Conservation (phyloP, 2,888 invertebrate species). For the Sepiola atlantica region DNA sequence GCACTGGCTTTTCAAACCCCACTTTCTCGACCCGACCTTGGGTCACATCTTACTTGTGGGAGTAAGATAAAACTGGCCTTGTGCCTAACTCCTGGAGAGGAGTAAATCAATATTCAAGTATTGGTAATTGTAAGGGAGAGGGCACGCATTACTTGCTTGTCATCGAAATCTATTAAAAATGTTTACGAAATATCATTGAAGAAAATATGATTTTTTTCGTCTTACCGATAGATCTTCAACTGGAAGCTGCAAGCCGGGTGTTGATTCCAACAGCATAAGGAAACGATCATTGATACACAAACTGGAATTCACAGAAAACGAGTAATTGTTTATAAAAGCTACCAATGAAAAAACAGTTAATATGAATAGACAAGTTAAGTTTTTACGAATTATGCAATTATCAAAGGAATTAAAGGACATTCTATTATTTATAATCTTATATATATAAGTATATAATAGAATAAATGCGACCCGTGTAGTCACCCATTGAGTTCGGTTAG, state of each 20-base stretch:
- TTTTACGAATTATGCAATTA: no score
- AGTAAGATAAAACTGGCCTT: no score
- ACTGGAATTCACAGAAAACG: background rate
- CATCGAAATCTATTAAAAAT: background rate
- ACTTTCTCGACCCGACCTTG: no score
- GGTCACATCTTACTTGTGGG: no score
- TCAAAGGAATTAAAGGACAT: no score
- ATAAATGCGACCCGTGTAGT: background rate
- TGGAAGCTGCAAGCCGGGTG: background rate
- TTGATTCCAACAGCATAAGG: slow-evolving; percentile 24
- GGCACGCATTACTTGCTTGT: no score
- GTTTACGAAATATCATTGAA: background rate
- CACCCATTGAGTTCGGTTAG: background rate
- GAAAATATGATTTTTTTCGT: background rate
- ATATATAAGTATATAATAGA: background rate
- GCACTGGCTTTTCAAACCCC: no score
- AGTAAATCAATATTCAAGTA: no score
- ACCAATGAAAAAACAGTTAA: background rate
- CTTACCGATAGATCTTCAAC: background rate
- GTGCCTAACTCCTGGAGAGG: no score
- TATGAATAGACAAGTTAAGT: no score
- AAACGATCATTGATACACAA: background rate
- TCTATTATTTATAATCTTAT: background rate
- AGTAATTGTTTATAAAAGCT: background rate
- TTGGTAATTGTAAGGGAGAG: no score